Base-by-base conservation (phyloP, 2,113 vertebrate genomes). In the Colossoma macropomum region DNA sequence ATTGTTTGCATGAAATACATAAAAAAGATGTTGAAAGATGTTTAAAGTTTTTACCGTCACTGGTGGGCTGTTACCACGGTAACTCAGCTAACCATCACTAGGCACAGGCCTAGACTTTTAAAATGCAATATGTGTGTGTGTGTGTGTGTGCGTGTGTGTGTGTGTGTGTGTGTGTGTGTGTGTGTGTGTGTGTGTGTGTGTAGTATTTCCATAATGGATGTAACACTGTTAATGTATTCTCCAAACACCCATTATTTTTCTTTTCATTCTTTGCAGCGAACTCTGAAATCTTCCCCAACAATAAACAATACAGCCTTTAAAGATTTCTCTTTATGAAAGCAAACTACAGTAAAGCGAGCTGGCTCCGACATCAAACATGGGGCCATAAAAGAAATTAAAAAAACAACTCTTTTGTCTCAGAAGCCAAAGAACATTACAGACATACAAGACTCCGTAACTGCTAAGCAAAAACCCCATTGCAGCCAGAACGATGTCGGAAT, bases 161-260 rank as follows among this genome's bases (percentile, higher is more conserved):
- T 62, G 56, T 77, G 75, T 34, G 28, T 76, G 54, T 62, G 54
- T 62, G 54, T 34, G 32, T 63, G 76, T 81, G 84, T 81, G 66
- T 85, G 54, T 69, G 48, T 83, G 45, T 79, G 30, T 59, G 54
- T 63, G 41, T 21, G 74, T 77, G 73, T 4, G 81, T 86, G 89
- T 88, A 85, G 78, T 88, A 91, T 91, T 91, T 89, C 84, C 45
- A 73, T 74, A 59, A 89, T 87, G 83, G 87, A 90, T 85, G 77
- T 87, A 83, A 90, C 88, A 88, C 75, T 80, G 10, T 9, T 9
- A 45, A 72, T 79, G 79, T 66, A 70, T 80, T 71, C 63, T 80
- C 56, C 28, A 45, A 72, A 48, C 10, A 4, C 16, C 59, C n/a
- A 48, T 80, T 72, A 32, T 45, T 60, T 45, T 62, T 62, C 27